Evolutionary conservation across 1,140 invertebrate genomes (phyloP), one percentile per base, ranked within the genome.

Genomic region (Ooceraea biroi): DNA sequence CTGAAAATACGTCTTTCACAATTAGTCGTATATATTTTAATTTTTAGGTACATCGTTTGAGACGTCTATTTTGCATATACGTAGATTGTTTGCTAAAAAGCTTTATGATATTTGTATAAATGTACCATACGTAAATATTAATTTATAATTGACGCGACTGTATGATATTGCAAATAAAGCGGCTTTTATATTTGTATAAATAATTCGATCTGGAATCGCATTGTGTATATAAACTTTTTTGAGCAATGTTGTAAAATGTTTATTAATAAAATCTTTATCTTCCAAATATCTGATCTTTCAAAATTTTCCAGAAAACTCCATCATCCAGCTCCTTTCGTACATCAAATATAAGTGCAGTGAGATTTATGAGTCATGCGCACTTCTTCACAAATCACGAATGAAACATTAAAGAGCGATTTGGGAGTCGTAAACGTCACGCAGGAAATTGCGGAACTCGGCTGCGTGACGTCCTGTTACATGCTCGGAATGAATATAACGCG

Each of bases 381-480:
- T n/a, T 30, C 14, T 17, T 41, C 55, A 60, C 41, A 41, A 3
- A 22, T 55, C 52, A 19, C 19, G 14, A 66, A 12, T 0, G 8
- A 50, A 36, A 63, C 25, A 69, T 80, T 44, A 41, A 27, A 44
- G 12, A 19, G 3, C 10, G 11, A 44, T 77, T 77, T 66, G 1
- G 14, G 3, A 36, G 3, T 27, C 57, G 36, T 27, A 12, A 61
- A 61, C 12, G 11, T n/a, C n/a, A 1, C 19, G 50, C 66, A 78
- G 80, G 72, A 85, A 78, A 85, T 88, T 65, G 69, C 57, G 68
- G 36, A 44, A 57, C n/a, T 74, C 22, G 3, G 27, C 27, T 58
- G 52, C 82, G 87, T 88, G 87, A 88, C 85, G 66, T 88, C 87
- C 87, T 74, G 63, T 60, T 71, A 71, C 82, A 76, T 50, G 85